phyloP scores from a whole-genome alignment of 1,140 invertebrate genomes.

The Platyscapa corneri region DNA sequence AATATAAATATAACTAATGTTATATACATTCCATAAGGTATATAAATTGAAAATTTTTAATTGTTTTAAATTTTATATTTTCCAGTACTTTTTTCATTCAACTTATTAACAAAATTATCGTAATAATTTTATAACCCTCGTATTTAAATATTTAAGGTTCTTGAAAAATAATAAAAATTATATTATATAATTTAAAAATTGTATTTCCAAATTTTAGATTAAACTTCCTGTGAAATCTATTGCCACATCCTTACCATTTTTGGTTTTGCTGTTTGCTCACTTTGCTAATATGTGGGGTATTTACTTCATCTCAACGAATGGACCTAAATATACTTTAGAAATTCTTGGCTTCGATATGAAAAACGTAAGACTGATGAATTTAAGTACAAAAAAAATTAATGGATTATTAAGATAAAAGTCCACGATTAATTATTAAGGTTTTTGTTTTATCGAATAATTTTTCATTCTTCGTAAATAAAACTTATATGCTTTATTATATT shows the following conservation, averaged over 20 bases:
- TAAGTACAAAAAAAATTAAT: background rate
- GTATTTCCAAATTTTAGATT: conserved; percentile 53
- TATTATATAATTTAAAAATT: background rate
- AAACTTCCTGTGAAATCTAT: conserved; percentile 72
- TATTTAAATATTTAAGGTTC: too few relatives aligned
- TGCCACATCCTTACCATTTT: conserved; percentile 80
- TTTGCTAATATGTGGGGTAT: conserved; percentile 87
- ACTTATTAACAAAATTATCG: too few relatives aligned
- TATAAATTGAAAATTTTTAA: too few relatives aligned
- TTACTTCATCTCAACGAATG: conserved; percentile 88
- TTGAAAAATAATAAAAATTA: background rate
- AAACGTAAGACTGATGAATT: conserved; percentile 69
- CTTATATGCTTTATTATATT: too few relatives aligned
- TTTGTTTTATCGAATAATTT: background rate
- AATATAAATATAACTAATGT: too few relatives aligned
- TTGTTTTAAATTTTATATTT: too few relatives aligned
- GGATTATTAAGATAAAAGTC: too few relatives aligned
- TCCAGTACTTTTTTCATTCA: too few relatives aligned
- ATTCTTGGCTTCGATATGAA: conserved; percentile 89
- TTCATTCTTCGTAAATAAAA: too few relatives aligned
- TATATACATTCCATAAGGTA: too few relatives aligned
- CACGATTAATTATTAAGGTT: too few relatives aligned
- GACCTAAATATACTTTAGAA: conserved; percentile 91
- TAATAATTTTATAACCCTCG: too few relatives aligned
- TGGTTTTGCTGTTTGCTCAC: conserved; percentile 80